A percentile compares a stretch with the other conserved stretches of the same genome.
phyloP scores from a whole-genome alignment of 1,140 invertebrate genomes.

The Papilio helenus region DNA sequence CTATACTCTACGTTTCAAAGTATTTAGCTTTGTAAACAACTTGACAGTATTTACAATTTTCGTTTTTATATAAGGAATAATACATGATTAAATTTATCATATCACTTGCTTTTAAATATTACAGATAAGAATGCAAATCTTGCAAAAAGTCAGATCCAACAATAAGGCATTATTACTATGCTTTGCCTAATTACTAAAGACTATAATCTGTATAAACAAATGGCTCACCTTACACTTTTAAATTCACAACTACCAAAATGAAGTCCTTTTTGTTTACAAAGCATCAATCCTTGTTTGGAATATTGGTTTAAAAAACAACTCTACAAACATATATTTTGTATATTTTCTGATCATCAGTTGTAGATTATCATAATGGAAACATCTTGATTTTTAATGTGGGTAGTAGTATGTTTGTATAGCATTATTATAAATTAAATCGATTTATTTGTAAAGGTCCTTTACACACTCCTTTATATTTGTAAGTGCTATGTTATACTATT shows the following conservation, averaged over 20 bases:
- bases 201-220: background rate
- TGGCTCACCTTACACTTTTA: background rate
- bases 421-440: too few species aligned
- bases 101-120: background rate
- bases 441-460: too few species aligned
- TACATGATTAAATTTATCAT: background rate
- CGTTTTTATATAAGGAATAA: background rate
- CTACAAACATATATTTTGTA: background rate
- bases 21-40: background rate
- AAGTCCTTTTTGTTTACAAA: background rate
- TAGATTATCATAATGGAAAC: background rate
- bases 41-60: background rate
- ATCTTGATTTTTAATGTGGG: background rate
- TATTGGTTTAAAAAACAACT: background rate
- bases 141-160: background rate
- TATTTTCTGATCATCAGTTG: background rate
- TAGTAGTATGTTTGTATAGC: background rate
- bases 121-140: background rate
- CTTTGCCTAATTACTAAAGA: too few species aligned
- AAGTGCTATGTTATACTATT: too few species aligned
- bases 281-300: background rate
- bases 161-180: too few species aligned
- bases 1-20: constrained; percentile 13
- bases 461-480: too few species aligned
- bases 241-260: background rate